Conservation (phyloP, 1,140 invertebrate genomes). For the Pomacea maculata region DNA sequence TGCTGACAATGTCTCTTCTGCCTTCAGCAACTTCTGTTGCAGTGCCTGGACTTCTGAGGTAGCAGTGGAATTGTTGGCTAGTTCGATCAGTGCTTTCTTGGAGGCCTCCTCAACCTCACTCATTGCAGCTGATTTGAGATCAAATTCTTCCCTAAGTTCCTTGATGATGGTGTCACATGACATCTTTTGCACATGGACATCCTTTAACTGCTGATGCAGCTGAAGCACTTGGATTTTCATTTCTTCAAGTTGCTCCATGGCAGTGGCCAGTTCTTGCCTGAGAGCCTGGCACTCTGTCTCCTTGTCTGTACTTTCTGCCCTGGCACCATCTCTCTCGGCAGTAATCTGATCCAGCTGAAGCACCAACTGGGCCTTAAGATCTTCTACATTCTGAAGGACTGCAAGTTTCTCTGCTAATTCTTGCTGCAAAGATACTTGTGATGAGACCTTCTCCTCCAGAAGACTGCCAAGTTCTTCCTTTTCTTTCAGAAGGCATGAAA, state of each 20-base stretch:
- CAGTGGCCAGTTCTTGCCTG: slow-evolving; percentile 7
- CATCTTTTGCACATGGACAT: slow-evolving; percentile 17
- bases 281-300: neutral
- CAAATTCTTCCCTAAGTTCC: slow-evolving; percentile 15
- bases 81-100: neutral
- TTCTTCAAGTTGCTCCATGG: slow-evolving; percentile 2
- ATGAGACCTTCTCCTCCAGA: no score
- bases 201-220: slow-evolving; percentile 19
- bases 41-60: neutral
- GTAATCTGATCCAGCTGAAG: no score
- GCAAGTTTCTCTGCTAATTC: no score
- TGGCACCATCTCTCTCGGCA: no score
- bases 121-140: neutral
- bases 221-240: slow-evolving; percentile 9
- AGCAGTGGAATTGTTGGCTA: neutral
- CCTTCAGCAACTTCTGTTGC: neutral
- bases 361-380: no score
- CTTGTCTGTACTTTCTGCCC: neutral
- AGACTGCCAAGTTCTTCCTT: no score
- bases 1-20: slow-evolving; percentile 7
- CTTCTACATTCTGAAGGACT: no score
- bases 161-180: slow-evolving; percentile 9
- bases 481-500: no score
- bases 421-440: no score
- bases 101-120: neutral